Base-by-base conservation (phyloP, 2,113 vertebrate genomes). In the Dipodomys stephensi region DNA sequence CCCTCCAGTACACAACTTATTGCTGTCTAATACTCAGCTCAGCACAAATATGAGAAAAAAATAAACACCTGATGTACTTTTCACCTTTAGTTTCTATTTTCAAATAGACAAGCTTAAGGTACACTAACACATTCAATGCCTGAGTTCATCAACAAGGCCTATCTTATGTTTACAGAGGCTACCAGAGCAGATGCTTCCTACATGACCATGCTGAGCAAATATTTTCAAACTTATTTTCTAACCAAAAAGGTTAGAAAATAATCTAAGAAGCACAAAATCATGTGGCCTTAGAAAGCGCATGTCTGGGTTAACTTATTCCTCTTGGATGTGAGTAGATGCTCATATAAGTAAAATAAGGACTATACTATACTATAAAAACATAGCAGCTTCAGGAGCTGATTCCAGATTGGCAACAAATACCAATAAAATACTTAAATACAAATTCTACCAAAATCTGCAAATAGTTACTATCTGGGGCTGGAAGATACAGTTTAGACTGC, bases 371-470 rank as follows among this genome's bases (percentile, higher is more conserved):
- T 88, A 30, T 72, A 67, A 91, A 93, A 91, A 80, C 22, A 22
- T 19, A 39, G 20, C 15, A 39, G 9, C 35, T 71, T 57, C 35
- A 87, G 8, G 46, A 88, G 35, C 35, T 88, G 82, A 86, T 88
- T 60, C 35, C 80, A 87, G 25, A 89, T 22, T 89, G 69, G 30
- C 96, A 95, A 87, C 68, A 95, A 94, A 68, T 57, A 92, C 49
- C 7, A 23, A 20, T 69, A 80, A 93, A 96, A 87, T 28, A 82
- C 49, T 68, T 90, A 80, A 86, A 81, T 87, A 88, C 92, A 89
- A 95, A 83, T 78, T 88, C 39, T 62, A 27, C 62, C 57, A 30
- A 18, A 87, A 80, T 87, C 68, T n/a, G 22, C 80, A 32, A 96
- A 77, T 74, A 74, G 44, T 88, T 86, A 88, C 82, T 78, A 44